These are phyloP conservation scores for Epicauta chinensis DNA, from an alignment of 1,140 invertebrate species.

Conservation along the genomic window DNA sequence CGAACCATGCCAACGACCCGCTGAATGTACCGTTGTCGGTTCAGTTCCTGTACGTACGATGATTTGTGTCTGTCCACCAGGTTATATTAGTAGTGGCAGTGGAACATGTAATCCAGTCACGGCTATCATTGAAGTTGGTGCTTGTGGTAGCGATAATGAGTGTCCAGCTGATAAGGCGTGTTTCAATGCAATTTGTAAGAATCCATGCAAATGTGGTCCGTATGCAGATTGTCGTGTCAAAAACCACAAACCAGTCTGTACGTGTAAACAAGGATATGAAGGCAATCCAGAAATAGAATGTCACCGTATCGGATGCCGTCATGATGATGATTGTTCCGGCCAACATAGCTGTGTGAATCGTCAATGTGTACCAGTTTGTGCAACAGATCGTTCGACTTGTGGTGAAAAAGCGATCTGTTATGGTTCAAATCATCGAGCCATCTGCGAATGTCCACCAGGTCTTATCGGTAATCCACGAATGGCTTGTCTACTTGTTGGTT, in stretches of 20 bases:
- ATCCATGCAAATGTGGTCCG: constrained; percentile 74
- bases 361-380: constrained; percentile 72
- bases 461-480: constrained; percentile 73
- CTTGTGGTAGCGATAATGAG: constrained; percentile 68
- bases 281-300: constrained; percentile 76
- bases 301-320: constrained; percentile 62
- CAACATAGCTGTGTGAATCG: constrained; percentile 71
- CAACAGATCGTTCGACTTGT: constrained; percentile 48
- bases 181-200: constrained; percentile 67
- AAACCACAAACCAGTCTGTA: constrained; percentile 78
- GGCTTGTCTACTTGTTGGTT: constrained; percentile 68
- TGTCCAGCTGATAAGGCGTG: constrained; percentile 71
- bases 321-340: constrained; percentile 66
- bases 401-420: constrained; percentile 59
- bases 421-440: constrained; percentile 68
- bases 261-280: constrained; percentile 71
- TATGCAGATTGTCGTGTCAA: constrained; percentile 74
- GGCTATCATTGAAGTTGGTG: constrained; percentile 56
- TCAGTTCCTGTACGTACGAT: constrained; percentile 79
- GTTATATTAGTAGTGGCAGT: constrained; percentile 78
- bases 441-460: constrained; percentile 75
- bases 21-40: constrained; percentile 72
- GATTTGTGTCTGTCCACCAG: constrained; percentile 80
- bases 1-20: constrained; percentile 71
- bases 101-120: constrained; percentile 67